phyloP scores from a whole-genome alignment of 2,888 invertebrate species.

The Mythimna vitellina region DNA sequence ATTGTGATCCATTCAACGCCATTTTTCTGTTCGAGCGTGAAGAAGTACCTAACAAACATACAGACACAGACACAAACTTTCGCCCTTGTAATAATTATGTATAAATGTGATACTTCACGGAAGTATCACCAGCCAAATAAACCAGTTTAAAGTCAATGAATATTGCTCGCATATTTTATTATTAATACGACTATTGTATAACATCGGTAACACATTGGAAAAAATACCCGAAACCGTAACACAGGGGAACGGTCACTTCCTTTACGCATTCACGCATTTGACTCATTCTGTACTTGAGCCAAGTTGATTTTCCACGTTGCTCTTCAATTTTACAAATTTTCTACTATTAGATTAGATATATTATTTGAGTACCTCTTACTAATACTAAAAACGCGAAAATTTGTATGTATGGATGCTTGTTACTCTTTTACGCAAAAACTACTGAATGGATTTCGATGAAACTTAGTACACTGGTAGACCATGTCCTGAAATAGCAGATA shows the following conservation, averaged over 20 bases:
- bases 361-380: not conserved
- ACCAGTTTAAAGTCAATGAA: conserved; percentile 5
- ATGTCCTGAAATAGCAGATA: too few relatives aligned
- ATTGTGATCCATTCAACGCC: too few relatives aligned
- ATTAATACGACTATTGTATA: not conserved
- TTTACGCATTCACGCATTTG: conserved; percentile 16
- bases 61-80: too few relatives aligned
- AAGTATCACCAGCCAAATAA: not conserved
- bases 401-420: too few relatives aligned
- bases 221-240: conserved; percentile 48
- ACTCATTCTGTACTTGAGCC: conserved; percentile 9
- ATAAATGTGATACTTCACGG: not conserved
- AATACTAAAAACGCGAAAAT: too few relatives aligned
- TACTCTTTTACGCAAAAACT: too few relatives aligned
- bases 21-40: too few relatives aligned
- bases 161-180: conserved; percentile 4
- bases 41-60: too few relatives aligned
- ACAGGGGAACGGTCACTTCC: not conserved
- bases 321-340: conserved; percentile 26
- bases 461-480: too few relatives aligned
- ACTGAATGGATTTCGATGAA: too few relatives aligned
- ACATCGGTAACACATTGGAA: conserved; percentile 5
- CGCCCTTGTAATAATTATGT: too few relatives aligned
- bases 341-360: conserved; percentile 22
- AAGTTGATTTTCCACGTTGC: not conserved